phyloP scores from a whole-genome alignment of 1,140 invertebrate species.

The Oscheius sp. region DNA sequence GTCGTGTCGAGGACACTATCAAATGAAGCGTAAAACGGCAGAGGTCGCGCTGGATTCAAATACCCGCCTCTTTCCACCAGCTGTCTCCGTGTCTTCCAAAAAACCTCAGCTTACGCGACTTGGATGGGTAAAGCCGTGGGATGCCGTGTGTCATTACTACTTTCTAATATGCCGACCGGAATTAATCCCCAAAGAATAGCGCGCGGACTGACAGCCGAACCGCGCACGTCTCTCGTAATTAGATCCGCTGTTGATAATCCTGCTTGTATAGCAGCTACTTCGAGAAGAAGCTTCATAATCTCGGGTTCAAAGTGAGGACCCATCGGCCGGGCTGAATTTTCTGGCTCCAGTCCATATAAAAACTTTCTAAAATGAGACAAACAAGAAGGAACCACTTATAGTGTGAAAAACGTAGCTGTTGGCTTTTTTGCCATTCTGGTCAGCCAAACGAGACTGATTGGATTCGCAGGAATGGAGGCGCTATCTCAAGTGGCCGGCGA shows the following conservation, averaged over 20 bases:
- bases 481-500: not conserved
- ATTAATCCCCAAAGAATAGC: slow-evolving; percentile 5
- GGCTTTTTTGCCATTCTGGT: not conserved
- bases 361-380: no score
- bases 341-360: no score
- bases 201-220: not conserved
- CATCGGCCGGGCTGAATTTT: no score
- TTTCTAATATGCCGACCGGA: not conserved
- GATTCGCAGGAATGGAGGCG: not conserved
- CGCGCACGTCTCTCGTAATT: not conserved
- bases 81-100: no score
- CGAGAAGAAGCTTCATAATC: no score
- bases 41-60: not conserved
- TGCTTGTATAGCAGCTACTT: not conserved
- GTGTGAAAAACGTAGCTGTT: not conserved
- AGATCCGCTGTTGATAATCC: slow-evolving; percentile 6
- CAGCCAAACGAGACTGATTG: not conserved
- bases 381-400: no score
- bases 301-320: no score
- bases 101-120: no score
- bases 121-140: no score
- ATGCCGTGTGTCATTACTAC: not conserved
- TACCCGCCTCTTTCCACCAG: not conserved
- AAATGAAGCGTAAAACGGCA: not conserved
- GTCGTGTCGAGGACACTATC: not conserved